Conservation (phyloP, 2,113 vertebrate species). For the Eolophus roseicapilla region DNA sequence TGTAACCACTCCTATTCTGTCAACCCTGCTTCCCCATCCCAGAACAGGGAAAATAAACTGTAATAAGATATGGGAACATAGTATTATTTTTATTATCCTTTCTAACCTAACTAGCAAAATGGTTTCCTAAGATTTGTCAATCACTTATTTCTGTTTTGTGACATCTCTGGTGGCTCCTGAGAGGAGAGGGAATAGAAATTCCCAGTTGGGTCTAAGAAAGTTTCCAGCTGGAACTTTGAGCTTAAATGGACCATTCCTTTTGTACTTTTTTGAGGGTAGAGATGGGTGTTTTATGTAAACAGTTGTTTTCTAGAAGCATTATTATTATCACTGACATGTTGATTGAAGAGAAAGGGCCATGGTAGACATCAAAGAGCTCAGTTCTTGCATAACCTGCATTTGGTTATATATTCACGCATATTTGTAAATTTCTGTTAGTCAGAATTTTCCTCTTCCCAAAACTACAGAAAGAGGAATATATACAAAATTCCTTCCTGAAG, state of each 20-base stretch:
- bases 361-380: not conserved
- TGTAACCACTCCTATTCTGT: not conserved
- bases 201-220: not conserved
- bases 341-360: not conserved
- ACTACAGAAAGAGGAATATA: not conserved
- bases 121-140: not conserved
- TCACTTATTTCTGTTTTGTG: not conserved
- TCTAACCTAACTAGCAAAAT: not conserved
- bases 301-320: not conserved
- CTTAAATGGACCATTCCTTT: not conserved
- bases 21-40: not conserved
- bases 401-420: no score
- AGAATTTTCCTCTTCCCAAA: not conserved
- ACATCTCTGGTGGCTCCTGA: not conserved
- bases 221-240: not conserved
- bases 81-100: not conserved
- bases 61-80: not conserved
- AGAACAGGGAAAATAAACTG: not conserved
- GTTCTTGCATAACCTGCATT: not conserved
- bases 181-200: not conserved
- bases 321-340: not conserved
- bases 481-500: not conserved
- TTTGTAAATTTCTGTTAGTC: not conserved
- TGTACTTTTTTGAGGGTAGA: not conserved
- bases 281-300: not conserved